Base-by-base conservation (phyloP, 2,888 invertebrate species). In the Drosophila testacea region DNA sequence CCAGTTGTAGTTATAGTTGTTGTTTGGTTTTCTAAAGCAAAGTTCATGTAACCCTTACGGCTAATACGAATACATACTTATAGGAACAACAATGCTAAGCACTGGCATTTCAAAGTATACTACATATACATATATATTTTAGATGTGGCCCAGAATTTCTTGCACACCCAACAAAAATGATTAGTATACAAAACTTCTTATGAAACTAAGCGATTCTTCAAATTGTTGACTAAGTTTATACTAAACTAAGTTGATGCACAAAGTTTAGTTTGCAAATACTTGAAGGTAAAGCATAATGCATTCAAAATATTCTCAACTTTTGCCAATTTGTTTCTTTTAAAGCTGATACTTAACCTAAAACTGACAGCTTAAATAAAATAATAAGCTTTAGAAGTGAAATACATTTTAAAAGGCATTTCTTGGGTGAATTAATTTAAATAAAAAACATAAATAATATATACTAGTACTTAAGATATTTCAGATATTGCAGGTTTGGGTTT, bases 1-100 rank as follows among this genome's bases (percentile, higher is more conserved):
- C 51, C 52, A 22, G 48, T 44, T 55, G 32, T 32, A 59, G 41
- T 36, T 59, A 9, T 56, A 13, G 48, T 44, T 55, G 32, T 48
- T 28, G 32, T 47, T 38, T 59, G 48, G 44, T 57, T 56, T 50
- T 48, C 48, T 46, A 55, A 57, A 68, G 59, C 73, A 81, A 56
- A 76, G 79, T 67, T 81, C 69, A 73, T 79, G 76, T 66, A 68
- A 71, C 75, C 75, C 81, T 70, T 71, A 69, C 50, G 77, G 80
- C 80, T 75, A 81, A 81, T 77, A 77, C 66, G 69, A 73, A 83
- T 76, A 81, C 73, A 64, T 69, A 74, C 69, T 70, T 70, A 75
- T 47, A 47, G 62, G 30, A 68, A 47, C 39, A 64, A 56, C 78
- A 73, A 69, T 46, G 54, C 78, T 46, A 67, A 64, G 77, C 68